These are phyloP conservation scores for Poeciliopsis retropinna DNA, from an alignment of 2,113 vertebrate genomes.

Conservation along the genomic window DNA sequence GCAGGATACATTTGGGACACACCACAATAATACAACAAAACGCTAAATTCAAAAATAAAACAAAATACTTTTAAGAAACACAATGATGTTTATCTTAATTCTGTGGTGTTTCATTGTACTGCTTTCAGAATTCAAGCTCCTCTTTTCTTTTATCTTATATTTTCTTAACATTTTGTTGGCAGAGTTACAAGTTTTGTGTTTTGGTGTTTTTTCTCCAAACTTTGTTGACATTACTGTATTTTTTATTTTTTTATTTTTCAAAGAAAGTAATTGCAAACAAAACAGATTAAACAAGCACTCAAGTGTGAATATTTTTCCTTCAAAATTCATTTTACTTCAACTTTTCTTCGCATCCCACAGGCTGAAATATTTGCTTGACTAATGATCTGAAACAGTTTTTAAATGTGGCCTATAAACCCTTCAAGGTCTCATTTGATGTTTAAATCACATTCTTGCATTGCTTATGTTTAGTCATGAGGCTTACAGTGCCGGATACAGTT, in stretches of 20 bases:
- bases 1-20: not conserved
- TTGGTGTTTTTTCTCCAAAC: too few species aligned
- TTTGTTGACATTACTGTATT: too few species aligned
- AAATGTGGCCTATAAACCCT: slow-evolving; percentile 38
- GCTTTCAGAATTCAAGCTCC: too few species aligned
- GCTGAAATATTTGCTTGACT: slow-evolving; percentile 36
- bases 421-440: slow-evolving; percentile 71
- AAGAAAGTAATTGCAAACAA: not conserved
- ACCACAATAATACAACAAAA: not conserved
- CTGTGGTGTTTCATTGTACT: not conserved
- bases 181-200: too few species aligned
- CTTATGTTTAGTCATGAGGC: slow-evolving; percentile 53
- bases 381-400: slow-evolving; percentile 44
- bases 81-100: not conserved
- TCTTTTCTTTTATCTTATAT: too few species aligned
- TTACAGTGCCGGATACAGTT: slow-evolving; percentile 50
- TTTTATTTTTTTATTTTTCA: not conserved
- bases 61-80: too few species aligned
- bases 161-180: too few species aligned
- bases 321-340: slow-evolving; percentile 2
- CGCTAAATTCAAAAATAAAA: not conserved
- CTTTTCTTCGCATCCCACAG: slow-evolving; percentile 13
- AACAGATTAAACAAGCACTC: not conserved
- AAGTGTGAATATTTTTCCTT: not conserved
- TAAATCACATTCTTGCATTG: slow-evolving; percentile 62